A percentile compares a stretch with the other conserved stretches of the same genome.
Conservation (phyloP, 2,797 vertebrate genomes). For the Streptopelia turtur region DNA sequence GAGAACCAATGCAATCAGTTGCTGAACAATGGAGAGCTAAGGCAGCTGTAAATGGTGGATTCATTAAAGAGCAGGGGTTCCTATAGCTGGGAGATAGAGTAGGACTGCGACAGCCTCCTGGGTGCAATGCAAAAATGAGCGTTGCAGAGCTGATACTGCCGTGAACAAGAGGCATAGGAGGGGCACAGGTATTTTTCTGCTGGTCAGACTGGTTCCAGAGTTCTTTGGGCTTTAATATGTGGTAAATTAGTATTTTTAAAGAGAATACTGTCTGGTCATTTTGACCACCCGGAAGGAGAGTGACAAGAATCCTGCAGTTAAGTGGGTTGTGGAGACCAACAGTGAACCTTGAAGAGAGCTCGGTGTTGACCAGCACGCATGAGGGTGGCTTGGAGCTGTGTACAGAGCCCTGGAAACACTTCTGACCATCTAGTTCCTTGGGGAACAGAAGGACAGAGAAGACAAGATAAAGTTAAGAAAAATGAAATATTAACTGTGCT, state of each 20-base stretch:
- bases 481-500: background rate
- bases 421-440: background rate
- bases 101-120: background rate
- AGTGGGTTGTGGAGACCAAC: background rate
- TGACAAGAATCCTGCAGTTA: background rate
- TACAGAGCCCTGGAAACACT: background rate
- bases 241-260: background rate
- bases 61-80: background rate
- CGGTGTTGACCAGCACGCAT: background rate
- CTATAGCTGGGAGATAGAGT: rapidly evolving
- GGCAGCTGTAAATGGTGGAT: background rate
- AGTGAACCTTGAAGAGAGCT: background rate
- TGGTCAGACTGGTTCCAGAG: background rate
- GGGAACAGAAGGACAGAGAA: background rate
- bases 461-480: background rate
- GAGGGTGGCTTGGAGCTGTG: background rate
- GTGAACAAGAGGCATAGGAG: background rate
- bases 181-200: background rate
- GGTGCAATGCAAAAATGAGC: background rate
- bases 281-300: background rate
- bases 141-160: background rate
- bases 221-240: background rate
- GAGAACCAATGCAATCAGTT: background rate
- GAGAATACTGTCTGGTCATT: background rate
- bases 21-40: background rate